Conservation (phyloP, 2,888 invertebrate species). For the Pseudococcus viburni region DNA sequence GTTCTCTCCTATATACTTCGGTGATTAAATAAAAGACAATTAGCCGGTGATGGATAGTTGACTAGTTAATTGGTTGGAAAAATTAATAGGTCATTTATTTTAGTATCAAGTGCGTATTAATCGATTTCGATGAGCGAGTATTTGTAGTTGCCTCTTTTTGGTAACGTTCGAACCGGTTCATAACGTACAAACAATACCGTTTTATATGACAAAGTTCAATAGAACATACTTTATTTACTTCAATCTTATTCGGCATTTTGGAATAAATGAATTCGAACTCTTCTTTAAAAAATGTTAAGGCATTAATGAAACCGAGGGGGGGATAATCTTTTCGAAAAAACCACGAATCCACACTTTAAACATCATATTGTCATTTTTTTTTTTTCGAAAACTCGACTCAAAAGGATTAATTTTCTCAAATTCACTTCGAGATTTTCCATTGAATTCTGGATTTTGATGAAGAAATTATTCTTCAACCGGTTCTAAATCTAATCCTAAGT, state of each 20-base stretch:
- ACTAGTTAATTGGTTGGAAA: conserved; percentile 19
- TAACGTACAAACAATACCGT: background rate
- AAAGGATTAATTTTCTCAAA: too few species aligned
- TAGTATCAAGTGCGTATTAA: conserved; percentile 4
- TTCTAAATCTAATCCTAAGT: too few species aligned
- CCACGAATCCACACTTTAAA: too few species aligned
- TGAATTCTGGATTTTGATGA: too few species aligned
- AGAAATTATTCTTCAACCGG: too few species aligned
- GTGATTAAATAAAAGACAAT: conserved; percentile 20
- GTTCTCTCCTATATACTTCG: background rate
- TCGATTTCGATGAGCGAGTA: background rate
- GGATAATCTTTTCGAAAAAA: too few species aligned
- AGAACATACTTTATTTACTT: too few species aligned
- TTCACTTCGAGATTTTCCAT: too few species aligned
- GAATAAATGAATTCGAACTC: background rate
- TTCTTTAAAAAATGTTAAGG: too few species aligned
- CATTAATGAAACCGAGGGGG: too few species aligned
- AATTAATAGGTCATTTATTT: conserved; percentile 45
- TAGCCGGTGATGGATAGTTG: background rate
- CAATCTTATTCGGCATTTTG: background rate
- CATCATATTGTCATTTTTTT: too few species aligned
- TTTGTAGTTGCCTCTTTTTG: background rate
- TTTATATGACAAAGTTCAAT: background rate
- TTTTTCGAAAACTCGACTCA: too few species aligned
- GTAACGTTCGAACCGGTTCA: background rate